Conservation (phyloP, 2,113 vertebrate species). For the Eolophus roseicapilla region DNA sequence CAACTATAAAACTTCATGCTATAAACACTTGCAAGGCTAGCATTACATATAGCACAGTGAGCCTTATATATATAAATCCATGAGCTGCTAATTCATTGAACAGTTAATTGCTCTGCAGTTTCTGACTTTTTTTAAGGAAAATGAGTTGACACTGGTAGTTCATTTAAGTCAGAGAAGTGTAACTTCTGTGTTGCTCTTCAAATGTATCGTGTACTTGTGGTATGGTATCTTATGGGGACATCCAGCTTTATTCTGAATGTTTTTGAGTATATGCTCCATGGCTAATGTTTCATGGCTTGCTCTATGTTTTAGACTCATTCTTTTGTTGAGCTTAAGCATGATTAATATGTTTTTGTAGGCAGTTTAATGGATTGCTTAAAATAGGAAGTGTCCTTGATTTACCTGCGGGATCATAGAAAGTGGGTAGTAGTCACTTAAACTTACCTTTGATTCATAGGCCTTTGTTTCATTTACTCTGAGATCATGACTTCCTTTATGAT, state of each 20-base stretch:
- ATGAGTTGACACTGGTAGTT: not conserved
- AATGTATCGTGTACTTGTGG: not conserved
- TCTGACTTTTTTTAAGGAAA: not conserved
- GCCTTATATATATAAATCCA: not conserved
- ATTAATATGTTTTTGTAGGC: constrained; percentile 9
- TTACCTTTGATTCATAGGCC: constrained; percentile 6
- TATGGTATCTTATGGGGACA: not conserved
- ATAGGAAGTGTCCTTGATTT: constrained; percentile 18
- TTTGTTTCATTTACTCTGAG: not conserved
- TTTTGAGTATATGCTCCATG: not conserved
- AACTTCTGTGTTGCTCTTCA: not conserved
- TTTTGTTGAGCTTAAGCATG: constrained; percentile 23
- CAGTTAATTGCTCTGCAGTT: constrained; percentile 34
- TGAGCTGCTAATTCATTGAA: constrained; percentile 51
- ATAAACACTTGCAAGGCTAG: constrained; percentile 54
- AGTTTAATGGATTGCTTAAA: constrained; percentile 25
- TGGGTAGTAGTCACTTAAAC: not conserved
- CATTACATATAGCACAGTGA: not conserved
- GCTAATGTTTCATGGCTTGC: not conserved
- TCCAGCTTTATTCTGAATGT: not conserved
- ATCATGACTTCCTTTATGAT: constrained; percentile 11
- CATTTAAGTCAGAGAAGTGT: not conserved
- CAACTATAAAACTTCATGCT: constrained; percentile 55
- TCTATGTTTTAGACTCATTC: not conserved
- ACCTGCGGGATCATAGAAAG: not conserved